Evolutionary conservation across 2,113 vertebrate genomes (phyloP).

Genomic region (Rhinoderma darwinii): DNA sequence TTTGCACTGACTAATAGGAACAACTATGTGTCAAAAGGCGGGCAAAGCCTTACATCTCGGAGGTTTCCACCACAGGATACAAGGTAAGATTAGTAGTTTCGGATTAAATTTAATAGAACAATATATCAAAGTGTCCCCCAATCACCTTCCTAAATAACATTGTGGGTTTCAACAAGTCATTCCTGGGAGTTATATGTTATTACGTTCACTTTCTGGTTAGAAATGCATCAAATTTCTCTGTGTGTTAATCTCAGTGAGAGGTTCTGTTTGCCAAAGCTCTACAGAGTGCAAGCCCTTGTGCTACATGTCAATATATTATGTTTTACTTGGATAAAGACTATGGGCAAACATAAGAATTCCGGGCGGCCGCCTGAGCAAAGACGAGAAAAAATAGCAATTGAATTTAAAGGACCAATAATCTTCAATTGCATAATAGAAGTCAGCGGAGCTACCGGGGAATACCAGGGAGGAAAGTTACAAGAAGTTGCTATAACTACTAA

Average conservation of each 20-base stretch:
- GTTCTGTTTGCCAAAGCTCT: constrained; percentile 26
- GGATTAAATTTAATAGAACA: not conserved
- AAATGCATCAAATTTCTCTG: constrained; percentile 38
- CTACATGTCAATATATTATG: constrained; percentile 40
- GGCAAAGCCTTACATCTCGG: not conserved
- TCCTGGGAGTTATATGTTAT: not conserved
- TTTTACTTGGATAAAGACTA: constrained; percentile 23
- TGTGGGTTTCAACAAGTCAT: constrained; percentile 12
- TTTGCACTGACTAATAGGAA: not conserved
- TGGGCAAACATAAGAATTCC: constrained; percentile 31
- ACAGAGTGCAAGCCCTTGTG: constrained; percentile 20
- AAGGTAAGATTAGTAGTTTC: constrained; percentile 3
- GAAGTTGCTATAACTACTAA: not conserved
- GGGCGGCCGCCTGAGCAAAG: not conserved
- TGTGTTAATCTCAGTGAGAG: constrained; percentile 21
- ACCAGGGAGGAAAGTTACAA: not conserved
- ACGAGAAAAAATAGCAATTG: not conserved
- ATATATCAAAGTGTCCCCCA: not conserved
- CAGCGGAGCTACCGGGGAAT: not conserved
- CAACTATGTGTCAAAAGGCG: not conserved
- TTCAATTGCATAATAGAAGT: not conserved
- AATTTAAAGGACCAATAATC: not conserved
- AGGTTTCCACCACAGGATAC: not conserved
- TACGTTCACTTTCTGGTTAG: constrained; percentile 17
- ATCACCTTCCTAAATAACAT: not conserved